Evolutionary conservation across 2,113 vertebrate species (phyloP).

Genomic region (Alethe diademata): DNA sequence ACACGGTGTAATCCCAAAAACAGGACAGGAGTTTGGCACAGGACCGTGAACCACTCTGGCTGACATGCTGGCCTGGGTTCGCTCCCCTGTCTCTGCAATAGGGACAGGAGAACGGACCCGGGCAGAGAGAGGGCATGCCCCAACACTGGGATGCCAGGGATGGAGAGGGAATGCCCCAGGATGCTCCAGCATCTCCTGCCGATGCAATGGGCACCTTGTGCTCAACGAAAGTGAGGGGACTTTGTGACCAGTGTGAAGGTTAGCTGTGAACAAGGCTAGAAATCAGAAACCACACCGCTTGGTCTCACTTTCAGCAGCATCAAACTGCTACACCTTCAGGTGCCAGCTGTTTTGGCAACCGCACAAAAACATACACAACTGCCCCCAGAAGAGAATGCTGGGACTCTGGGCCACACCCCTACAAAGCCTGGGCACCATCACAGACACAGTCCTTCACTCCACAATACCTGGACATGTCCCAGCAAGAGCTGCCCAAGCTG

Average conservation of each 20-base stretch:
- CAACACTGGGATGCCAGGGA: neutral
- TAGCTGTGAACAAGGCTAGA: neutral
- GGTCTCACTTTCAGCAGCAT: neutral
- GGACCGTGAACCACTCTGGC: neutral
- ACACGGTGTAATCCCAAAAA: neutral
- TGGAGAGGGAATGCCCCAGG: neutral
- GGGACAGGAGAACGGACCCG: rapidly evolving
- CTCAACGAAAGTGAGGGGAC: neutral
- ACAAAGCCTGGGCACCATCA: neutral
- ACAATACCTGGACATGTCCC: neutral
- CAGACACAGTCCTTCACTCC: neutral
- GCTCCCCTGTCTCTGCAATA: neutral
- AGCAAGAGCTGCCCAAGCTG: neutral
- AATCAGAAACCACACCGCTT: neutral
- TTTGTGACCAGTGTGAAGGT: neutral
- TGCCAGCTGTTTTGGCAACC: neutral
- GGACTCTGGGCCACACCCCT: neutral
- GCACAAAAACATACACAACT: neutral
- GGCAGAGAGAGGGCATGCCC: neutral
- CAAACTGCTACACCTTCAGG: neutral
- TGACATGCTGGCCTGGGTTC: rapidly evolving
- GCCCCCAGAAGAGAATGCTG: neutral
- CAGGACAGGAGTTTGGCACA: neutral
- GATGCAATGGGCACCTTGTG: rapidly evolving
- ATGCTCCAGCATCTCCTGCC: neutral